These are phyloP conservation scores for Sebastiscus albofasciatus DNA, from an alignment of 2,797 vertebrate genomes.

Conservation along the genomic window DNA sequence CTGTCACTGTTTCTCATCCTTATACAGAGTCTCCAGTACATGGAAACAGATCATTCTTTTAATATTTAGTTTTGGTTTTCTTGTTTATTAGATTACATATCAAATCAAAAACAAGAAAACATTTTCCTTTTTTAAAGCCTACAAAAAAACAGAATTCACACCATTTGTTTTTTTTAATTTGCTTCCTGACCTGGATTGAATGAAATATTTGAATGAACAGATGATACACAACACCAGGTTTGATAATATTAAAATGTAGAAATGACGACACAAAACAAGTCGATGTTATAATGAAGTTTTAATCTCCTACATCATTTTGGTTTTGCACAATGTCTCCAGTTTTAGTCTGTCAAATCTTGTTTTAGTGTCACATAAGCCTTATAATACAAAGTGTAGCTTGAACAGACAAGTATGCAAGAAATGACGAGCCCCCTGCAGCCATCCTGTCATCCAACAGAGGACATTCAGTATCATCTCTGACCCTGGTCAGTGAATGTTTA, in stretches of 20 bases:
- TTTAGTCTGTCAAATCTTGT: constrained; percentile 22
- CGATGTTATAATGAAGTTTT: constrained; percentile 65
- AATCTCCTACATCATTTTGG: constrained; percentile 50
- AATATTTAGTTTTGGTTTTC: background rate
- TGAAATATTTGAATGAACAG: background rate
- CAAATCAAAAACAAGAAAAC: background rate
- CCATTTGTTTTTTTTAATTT: background rate
- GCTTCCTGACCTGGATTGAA: background rate
- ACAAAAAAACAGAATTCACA: background rate
- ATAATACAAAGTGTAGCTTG: constrained; percentile 60
- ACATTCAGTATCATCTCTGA: background rate
- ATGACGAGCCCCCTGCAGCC: constrained; percentile 24
- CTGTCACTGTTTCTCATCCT: background rate
- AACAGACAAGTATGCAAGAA: constrained; percentile 57
- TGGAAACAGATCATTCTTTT: background rate
- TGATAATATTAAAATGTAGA: background rate
- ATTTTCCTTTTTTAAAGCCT: background rate
- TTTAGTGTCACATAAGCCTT: constrained; percentile 55
- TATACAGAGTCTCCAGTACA: background rate
- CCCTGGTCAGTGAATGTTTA: background rate
- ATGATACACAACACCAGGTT: background rate
- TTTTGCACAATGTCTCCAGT: constrained; percentile 57
- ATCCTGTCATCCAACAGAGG: background rate
- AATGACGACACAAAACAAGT: constrained; percentile 7
- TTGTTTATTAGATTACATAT: background rate